Evolutionary conservation across 2,797 vertebrate species (phyloP).

Genomic region (Hippopotamyrus pictus): DNA sequence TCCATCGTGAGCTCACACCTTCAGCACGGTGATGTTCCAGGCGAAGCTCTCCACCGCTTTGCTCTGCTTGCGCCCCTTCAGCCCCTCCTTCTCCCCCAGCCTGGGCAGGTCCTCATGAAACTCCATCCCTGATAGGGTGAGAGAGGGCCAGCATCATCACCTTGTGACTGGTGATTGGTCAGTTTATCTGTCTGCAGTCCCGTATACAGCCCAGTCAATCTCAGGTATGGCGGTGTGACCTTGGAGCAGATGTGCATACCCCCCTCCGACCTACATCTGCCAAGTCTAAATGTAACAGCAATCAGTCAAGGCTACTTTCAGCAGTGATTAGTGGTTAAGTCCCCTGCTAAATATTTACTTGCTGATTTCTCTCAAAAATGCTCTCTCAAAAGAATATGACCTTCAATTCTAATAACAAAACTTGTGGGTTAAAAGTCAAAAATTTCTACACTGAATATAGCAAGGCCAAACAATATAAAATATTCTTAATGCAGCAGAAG

Average conservation of each 20-base stretch:
- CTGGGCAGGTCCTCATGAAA: conserved; percentile 88
- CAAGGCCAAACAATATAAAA: not conserved
- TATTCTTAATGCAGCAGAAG: not conserved
- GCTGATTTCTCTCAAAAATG: not conserved
- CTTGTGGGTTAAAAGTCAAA: not conserved
- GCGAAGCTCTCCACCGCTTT: conserved; percentile 68
- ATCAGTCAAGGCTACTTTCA: not conserved
- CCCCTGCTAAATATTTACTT: not conserved
- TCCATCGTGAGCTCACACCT: conserved; percentile 48
- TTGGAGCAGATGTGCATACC: not conserved
- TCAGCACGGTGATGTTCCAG: conserved; percentile 71
- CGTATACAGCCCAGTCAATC: not conserved
- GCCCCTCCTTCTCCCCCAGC: conserved; percentile 83
- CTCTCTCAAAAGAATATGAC: not conserved
- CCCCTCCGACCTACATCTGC: not conserved
- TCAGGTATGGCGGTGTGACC: not conserved
- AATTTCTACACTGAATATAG: not conserved
- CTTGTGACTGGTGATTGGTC: not conserved
- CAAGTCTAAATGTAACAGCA: not conserved
- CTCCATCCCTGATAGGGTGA: conserved; percentile 73
- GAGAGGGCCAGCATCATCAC: not conserved
- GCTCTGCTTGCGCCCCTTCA: conserved; percentile 69
- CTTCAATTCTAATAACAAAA: conserved; percentile 1
- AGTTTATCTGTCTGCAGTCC: not conserved
- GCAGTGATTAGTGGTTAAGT: not conserved